phyloP scores from a whole-genome alignment of 1,140 invertebrate genomes.

The Ptiloglossa arizonensis region DNA sequence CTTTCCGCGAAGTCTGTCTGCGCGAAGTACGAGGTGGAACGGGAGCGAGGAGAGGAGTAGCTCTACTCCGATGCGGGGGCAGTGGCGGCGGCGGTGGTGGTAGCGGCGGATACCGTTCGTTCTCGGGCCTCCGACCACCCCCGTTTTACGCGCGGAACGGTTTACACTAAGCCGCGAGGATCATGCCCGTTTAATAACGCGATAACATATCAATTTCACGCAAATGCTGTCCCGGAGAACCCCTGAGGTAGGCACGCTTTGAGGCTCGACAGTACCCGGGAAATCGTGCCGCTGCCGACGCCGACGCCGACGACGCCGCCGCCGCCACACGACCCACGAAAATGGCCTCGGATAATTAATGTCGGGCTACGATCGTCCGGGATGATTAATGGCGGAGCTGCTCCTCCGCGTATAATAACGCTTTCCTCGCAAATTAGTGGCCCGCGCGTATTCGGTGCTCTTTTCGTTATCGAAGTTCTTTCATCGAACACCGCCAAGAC shows the following conservation, averaged over 20 bases:
- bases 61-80: neutral
- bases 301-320: conserved; percentile 34
- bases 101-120: conserved; percentile 26
- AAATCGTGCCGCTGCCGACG: conserved; percentile 60
- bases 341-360: conserved; percentile 78
- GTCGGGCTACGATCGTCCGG: conserved; percentile 70
- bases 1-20: conserved; percentile 7
- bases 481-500: conserved; percentile 41
- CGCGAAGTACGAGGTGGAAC: conserved; percentile 17
- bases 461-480: conserved; percentile 60
- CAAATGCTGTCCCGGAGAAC: conserved; percentile 67
- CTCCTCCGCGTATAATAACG: conserved; percentile 70
- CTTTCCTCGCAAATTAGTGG: conserved; percentile 75
- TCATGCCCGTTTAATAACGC: conserved; percentile 73
- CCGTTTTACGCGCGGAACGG: conserved; percentile 59
- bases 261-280: conserved; percentile 57
- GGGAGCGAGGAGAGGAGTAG: neutral
- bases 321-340: conserved; percentile 66
- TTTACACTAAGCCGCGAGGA: conserved; percentile 70
- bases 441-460: conserved; percentile 63
- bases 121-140: conserved; percentile 41
- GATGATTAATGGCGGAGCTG: conserved; percentile 71
- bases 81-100: conserved; percentile 18
- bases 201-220: conserved; percentile 78
- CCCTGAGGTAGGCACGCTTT: conserved; percentile 61